Evolutionary conservation across 2,888 invertebrate species (phyloP), one percentile per base, ranked within the genome.

Genomic region (Chrysolina haemoptera): DNA sequence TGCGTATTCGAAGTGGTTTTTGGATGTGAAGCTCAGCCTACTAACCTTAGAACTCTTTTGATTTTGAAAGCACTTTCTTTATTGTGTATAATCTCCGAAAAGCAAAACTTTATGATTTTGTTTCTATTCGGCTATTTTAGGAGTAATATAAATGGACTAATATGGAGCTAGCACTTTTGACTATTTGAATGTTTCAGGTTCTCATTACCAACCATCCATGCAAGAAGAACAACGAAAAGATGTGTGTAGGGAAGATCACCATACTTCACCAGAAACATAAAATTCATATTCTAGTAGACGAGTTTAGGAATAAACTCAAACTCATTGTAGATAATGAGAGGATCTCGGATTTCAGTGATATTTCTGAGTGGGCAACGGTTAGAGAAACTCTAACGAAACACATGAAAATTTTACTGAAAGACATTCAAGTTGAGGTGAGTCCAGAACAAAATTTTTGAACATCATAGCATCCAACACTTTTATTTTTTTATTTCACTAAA

Each of bases 131-230:
- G n/a, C n/a, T n/a, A n/a, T n/a, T n/a, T n/a, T n/a, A n/a, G n/a
- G n/a, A n/a, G n/a, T n/a, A n/a, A n/a, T n/a, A n/a, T n/a, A n/a
- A n/a, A n/a, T n/a, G n/a, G n/a, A n/a, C n/a, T n/a, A n/a, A n/a
- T n/a, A n/a, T n/a, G n/a, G n/a, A n/a, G n/a, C n/a, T n/a, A 16
- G 16, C 16, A 16, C 8, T 16, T 16, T 0, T 48, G 11, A 8
- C 9, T n/a, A 14, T 35, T 27, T 12, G 22, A 16, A 20, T 18
- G 68, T 71, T 73, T 43, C 81, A 93, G 91, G 91, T 95, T 66
- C 91, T 93, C 77, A 92, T 93, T 1, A 93, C 92, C 0, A 94
- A 95, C 85, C 92, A 91, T 0, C 91, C 92, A 0, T 95, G 95
- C 81, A 90, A 90, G 35, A 90, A 90, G 66, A 89, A 90, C 62